Evolutionary conservation across 1,140 invertebrate species (phyloP), one percentile per base, ranked within the genome.

Genomic region (Zaprionus africanus): DNA sequence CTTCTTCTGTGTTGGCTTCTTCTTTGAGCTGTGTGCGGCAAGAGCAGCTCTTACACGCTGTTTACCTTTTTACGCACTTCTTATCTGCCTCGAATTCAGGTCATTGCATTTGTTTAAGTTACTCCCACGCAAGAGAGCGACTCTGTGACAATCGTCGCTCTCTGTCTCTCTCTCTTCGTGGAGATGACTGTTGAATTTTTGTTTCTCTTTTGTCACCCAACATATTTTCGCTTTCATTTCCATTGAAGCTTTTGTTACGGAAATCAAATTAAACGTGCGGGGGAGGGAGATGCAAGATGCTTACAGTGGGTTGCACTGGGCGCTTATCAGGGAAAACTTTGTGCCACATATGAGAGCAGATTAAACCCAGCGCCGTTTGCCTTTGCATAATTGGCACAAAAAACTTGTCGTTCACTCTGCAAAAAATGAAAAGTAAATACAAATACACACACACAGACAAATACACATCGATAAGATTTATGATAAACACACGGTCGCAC

Each of bases 31-130:
- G 43, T 63, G 41, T 11, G 31, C 17, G 34, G 34, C 22, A 36
- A 22, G 58, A 19, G 34, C 22, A 22, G 22, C 49, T 41, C 24
- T 17, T 34, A 38, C 28, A 54, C 51, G 57, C 31, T 70, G 64
- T 74, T 79, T 72, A 68, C 69, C 56, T 71, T 76, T 63, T 67
- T 53, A 58, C 24, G 34, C 53, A 51, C 36, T 57, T 68, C 49
- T 73, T 76, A 71, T 82, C 72, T 82, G 70, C 82, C 72, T 65
- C 43, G 63, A 88, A 87, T 87, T 87, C 84, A 87, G 84, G 84
- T 88, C 84, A 87, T 83, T 88, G 84, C 84, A 87, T 87, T 83
- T 81, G 66, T 67, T 88, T 76, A 62, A 76, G 49, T 65, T 53
- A 51, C 57, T 64, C 58, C 24, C 59, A 68, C 54, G 17, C 28